Percentiles rank a stretch among this genome's conserved stretches.
phyloP scores from a whole-genome alignment of 2,113 vertebrate species.

The Desmodus rotundus region DNA sequence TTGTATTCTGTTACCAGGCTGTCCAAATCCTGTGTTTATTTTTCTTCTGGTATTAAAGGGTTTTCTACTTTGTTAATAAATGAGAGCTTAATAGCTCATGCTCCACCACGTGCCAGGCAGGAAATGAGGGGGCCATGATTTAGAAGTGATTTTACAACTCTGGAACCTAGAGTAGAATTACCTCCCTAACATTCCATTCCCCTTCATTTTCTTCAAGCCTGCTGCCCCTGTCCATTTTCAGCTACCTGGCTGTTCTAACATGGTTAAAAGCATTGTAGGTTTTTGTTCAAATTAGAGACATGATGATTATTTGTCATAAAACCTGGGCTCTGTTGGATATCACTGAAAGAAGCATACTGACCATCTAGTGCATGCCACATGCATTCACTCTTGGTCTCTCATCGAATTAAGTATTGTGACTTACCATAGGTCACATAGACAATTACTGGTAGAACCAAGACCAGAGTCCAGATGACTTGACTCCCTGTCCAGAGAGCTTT shows the following conservation, averaged over 20 bases:
- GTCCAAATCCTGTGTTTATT: background rate
- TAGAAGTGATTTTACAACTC: constrained; percentile 27
- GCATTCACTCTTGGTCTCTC: background rate
- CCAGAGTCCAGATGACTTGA: background rate
- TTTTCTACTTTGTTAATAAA: constrained; percentile 39
- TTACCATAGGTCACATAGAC: background rate
- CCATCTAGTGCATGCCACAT: background rate
- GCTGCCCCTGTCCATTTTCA: background rate
- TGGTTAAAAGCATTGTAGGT: background rate
- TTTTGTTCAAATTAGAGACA: constrained; percentile 16
- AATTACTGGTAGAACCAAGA: constrained; percentile 16
- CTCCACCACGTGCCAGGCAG: background rate
- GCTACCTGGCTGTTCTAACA: background rate
- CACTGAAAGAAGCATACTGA: background rate
- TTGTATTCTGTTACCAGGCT: constrained; percentile 25
- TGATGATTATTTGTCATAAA: constrained; percentile 25
- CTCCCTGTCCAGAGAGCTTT: background rate
- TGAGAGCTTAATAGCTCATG: background rate
- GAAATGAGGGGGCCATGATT: constrained; percentile 15
- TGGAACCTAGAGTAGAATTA: background rate
- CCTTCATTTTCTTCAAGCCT: background rate
- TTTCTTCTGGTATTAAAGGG: background rate
- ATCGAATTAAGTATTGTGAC: background rate
- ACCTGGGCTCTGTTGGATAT: background rate
- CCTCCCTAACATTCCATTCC: background rate